These are phyloP conservation scores for Campylomormyrus numenius DNA, from an alignment of 2,113 vertebrate species.

Conservation along the genomic window DNA sequence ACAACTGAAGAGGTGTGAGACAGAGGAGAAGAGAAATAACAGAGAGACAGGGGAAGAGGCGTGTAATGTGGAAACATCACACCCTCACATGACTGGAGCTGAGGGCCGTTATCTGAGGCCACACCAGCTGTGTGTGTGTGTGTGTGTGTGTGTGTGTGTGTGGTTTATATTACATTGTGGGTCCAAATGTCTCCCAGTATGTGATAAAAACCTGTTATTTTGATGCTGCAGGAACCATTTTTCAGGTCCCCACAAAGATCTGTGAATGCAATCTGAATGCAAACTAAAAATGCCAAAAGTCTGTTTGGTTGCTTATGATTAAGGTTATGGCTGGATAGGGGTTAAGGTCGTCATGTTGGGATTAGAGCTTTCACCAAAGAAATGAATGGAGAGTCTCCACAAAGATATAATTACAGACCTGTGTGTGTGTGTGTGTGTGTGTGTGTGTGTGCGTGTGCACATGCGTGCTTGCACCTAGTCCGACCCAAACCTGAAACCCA, in stretches of 20 bases:
- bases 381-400: no score
- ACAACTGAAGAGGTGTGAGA: not conserved
- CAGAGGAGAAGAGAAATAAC: not conserved
- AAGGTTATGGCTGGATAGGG: no score
- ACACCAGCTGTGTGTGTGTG: slow-evolving; percentile 20
- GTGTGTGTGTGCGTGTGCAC: not conserved
- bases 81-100: slow-evolving; percentile 22
- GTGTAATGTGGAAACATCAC: slow-evolving; percentile 31
- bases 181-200: no score
- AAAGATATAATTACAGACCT: no score
- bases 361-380: no score
- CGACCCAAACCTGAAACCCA: not conserved
- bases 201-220: not conserved
- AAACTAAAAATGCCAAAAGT: no score
- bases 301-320: no score
- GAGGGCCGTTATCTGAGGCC: slow-evolving; percentile 22
- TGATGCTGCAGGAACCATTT: not conserved
- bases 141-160: not conserved
- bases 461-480: not conserved
- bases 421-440: not conserved
- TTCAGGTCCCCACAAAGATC: no score
- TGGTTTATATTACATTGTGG: no score
- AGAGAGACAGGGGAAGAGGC: not conserved
- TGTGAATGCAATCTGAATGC: no score
- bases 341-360: no score